Evolutionary conservation across 2,888 invertebrate genomes (phyloP), one percentile per base, ranked within the genome.

Genomic region (Micoletzkya japonica): DNA sequence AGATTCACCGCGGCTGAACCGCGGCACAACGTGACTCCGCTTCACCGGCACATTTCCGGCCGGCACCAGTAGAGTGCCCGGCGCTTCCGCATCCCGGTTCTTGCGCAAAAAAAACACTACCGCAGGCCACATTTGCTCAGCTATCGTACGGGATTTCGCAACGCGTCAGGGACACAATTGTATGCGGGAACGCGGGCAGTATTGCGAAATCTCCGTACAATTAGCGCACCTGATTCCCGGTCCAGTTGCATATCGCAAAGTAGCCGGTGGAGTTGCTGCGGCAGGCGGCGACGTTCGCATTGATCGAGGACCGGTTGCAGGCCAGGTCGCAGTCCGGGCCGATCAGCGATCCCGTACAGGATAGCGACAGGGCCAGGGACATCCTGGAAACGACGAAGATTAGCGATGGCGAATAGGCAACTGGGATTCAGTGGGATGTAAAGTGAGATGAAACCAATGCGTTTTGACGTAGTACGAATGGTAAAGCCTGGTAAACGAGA

Each of bases 311-410:
- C 2, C 70, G 63, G 52, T 77, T 78, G 63, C 84, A 84, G 24
- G 73, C 68, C 32, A 84, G 70, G 66, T 84, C 83, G 64, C 84
- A 84, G 17, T 73, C 71, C 7, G 80, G 78, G 2, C 84, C 84
- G 57, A 81, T 76, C 54, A 82, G 70, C 44, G 70, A 52, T 14
- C 81, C 80, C 37, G 74, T 69, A 70, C 84, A 84, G 7, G 81
- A 72, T n/a, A 83, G 74, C 2, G 82, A 79, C 54, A 77, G 77
- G 1, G 78, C 74, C 69, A 83, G 70, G 7, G 77, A 71, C 37
- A 80, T 58, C 32, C 76, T 77, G 64, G 37, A 66, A 66, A 28
- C 28, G 10, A 30, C 26, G 28, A 39, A 2, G 24, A 39, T 37
- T 39, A 30, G 24, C 39, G 39, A 39, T 39, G 10, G 10, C 39